These are phyloP conservation scores for Brachirus orientalis DNA, from an alignment of 2,113 vertebrate genomes.

Conservation along the genomic window DNA sequence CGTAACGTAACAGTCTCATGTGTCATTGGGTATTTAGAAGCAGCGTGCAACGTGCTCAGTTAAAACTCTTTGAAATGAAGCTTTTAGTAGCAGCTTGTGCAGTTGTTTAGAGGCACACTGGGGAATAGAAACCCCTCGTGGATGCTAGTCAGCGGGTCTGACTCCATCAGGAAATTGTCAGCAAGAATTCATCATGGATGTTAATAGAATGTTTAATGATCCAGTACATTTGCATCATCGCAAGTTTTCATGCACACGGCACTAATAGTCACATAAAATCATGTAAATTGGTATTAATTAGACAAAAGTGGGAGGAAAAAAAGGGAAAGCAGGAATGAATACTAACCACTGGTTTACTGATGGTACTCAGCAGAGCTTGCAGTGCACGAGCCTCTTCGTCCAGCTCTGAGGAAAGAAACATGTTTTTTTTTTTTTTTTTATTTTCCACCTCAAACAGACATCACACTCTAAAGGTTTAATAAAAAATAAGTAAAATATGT, in stretches of 20 bases:
- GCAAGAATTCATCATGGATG: constrained; percentile 51
- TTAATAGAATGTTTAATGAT: constrained; percentile 64
- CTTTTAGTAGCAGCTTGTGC: constrained; percentile 2
- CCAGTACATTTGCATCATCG: constrained; percentile 47
- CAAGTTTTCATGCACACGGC: constrained; percentile 8
- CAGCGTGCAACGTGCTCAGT: background rate
- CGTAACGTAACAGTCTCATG: no score
- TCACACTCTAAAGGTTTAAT: no score
- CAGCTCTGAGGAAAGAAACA: constrained; percentile 82
- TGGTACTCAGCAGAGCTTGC: constrained; percentile 86
- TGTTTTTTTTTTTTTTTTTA: no score
- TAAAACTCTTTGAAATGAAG: constrained; percentile 21
- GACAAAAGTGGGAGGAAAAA: background rate
- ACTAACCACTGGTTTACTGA: constrained; percentile 91
- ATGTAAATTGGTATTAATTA: constrained; percentile 27
- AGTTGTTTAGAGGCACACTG: constrained; percentile 6
- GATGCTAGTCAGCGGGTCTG: constrained; percentile 43
- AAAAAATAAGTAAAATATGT: no score
- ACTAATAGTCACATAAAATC: constrained; percentile 32
- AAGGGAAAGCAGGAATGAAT: constrained; percentile 12
- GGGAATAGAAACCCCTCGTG: constrained; percentile 32
- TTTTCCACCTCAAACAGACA: no score
- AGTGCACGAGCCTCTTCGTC: constrained; percentile 90
- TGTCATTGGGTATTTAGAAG: background rate
- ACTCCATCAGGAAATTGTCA: constrained; percentile 45